These are phyloP conservation scores for Callocephalon fimbriatum DNA, from an alignment of 2,113 vertebrate genomes.

Conservation along the genomic window DNA sequence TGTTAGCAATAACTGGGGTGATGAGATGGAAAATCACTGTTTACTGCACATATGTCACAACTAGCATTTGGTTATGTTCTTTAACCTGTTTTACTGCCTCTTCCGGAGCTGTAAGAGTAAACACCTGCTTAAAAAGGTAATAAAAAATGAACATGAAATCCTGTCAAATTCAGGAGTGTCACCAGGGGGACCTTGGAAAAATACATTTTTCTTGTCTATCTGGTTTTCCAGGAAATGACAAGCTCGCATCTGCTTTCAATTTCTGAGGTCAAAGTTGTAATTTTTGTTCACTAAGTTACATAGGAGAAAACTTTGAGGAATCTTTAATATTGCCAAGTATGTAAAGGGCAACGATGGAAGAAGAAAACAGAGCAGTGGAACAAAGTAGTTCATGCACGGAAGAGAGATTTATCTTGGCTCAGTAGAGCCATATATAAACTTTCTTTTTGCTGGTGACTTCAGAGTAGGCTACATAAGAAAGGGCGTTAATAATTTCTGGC, in stretches of 20 bases:
- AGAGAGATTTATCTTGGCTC: slow-evolving; percentile 68
- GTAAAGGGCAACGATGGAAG: slow-evolving; percentile 51
- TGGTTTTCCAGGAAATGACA: slow-evolving; percentile 52
- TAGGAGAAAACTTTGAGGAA: slow-evolving; percentile 70
- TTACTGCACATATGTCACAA: not conserved
- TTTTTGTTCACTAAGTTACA: slow-evolving; percentile 60
- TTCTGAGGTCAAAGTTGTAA: slow-evolving; percentile 53
- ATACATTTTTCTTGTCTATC: slow-evolving; percentile 29
- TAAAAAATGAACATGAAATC: not conserved
- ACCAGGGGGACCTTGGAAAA: not conserved
- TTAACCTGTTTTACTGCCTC: not conserved
- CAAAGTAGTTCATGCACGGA: slow-evolving; percentile 52
- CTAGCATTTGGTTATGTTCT: not conserved
- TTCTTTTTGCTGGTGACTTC: slow-evolving; percentile 50
- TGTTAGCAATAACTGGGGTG: not conserved
- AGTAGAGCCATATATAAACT: slow-evolving; percentile 21
- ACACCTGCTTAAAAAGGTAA: slow-evolving; percentile 14
- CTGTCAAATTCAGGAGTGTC: not conserved
- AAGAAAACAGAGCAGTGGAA: slow-evolving; percentile 49
- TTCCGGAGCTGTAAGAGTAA: not conserved
- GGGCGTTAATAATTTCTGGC: slow-evolving; percentile 42
- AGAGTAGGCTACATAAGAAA: slow-evolving; percentile 8
- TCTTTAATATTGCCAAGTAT: slow-evolving; percentile 68
- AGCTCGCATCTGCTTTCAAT: slow-evolving; percentile 71
- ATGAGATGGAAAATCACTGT: not conserved